Evolutionary conservation across 2,113 vertebrate genomes (phyloP).

Genomic region (Plecturocebus donacophilus): DNA sequence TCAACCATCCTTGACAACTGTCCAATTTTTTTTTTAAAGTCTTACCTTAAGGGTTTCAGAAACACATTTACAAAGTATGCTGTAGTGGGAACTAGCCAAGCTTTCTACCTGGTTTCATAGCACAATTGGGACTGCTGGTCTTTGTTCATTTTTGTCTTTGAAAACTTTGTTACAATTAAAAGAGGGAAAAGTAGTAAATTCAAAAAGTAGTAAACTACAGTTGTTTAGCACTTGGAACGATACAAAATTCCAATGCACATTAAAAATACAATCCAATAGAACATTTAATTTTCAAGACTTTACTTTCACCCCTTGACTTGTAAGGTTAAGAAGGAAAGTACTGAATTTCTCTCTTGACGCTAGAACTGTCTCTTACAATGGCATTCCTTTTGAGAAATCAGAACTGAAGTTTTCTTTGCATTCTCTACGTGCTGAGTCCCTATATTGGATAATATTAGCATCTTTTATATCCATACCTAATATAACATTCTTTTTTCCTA

Average conservation of each 20-base stretch:
- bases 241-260: background rate
- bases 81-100: background rate
- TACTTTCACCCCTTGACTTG: background rate
- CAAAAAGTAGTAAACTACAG: background rate
- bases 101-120: background rate
- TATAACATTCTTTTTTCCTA: background rate
- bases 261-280: background rate
- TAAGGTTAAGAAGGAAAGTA: background rate
- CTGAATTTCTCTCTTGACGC: background rate
- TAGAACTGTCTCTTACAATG: background rate
- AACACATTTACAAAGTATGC: constrained; percentile 50
- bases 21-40: constrained; percentile 65
- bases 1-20: constrained; percentile 79
- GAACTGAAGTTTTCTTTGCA: background rate
- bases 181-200: background rate
- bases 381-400: background rate
- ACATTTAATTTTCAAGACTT: background rate
- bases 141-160: constrained; percentile 64
- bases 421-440: background rate
- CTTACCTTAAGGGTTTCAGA: constrained; percentile 75
- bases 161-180: constrained; percentile 61
- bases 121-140: background rate
- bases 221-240: background rate
- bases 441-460: background rate
- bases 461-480: background rate